phyloP scores from a whole-genome alignment of 2,797 vertebrate species.

The Paguma larvata region DNA sequence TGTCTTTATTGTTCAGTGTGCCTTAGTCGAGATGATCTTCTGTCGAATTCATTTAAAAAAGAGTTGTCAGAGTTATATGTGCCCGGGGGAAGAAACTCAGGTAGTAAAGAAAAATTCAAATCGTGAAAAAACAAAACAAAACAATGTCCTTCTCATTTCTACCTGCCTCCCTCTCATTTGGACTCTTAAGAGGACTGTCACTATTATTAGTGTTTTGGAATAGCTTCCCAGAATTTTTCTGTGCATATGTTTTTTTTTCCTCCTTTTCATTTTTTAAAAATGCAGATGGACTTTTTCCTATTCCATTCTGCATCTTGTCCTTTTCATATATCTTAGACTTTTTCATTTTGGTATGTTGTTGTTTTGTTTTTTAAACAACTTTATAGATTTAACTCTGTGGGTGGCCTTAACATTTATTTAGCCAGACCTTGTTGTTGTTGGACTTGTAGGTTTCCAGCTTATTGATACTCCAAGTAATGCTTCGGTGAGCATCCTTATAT shows the following conservation, averaged over 20 bases:
- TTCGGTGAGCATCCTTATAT: background rate
- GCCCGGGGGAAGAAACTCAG: background rate
- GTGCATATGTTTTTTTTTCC: background rate
- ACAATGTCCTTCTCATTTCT: background rate
- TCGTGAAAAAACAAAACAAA: background rate
- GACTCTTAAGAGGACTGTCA: background rate
- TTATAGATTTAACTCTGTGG: constrained; percentile 12
- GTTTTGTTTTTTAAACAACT: background rate
- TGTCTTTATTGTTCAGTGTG: constrained; percentile 80
- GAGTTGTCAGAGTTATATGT: constrained; percentile 5
- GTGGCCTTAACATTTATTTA: constrained; percentile 40
- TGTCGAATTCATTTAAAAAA: constrained; percentile 58
- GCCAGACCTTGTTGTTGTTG: background rate
- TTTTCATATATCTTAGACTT: background rate
- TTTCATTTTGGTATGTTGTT: background rate
- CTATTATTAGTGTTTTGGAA: background rate
- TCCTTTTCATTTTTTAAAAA: constrained; percentile 27
- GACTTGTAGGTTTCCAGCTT: constrained; percentile 24
- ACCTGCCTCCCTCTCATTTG: background rate
- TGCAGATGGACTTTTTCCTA: background rate
- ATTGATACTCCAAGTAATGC: background rate
- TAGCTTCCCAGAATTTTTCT: constrained; percentile 55
- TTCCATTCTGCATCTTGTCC: background rate
- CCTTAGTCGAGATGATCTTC: constrained; percentile 53
- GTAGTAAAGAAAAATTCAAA: constrained; percentile 40